A percentile compares a stretch with the other conserved stretches of the same genome.
Conservation (phyloP, 2,113 vertebrate genomes). For the Irena cyanogastra region DNA sequence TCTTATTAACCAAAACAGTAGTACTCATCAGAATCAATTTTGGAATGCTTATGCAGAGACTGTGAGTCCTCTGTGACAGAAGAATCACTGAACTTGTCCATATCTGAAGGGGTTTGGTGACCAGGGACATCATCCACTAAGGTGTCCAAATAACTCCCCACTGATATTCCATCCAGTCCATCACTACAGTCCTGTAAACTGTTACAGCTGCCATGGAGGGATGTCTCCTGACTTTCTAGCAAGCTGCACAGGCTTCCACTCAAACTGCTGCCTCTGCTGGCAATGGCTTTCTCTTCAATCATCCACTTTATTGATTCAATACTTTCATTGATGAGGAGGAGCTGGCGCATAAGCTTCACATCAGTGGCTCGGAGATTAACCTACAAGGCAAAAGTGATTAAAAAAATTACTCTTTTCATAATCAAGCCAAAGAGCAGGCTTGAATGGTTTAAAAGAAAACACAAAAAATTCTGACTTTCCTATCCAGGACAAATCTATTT, state of each 20-base stretch:
- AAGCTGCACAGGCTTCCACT: slow-evolving; percentile 90
- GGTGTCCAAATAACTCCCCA: slow-evolving; percentile 96
- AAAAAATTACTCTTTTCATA: not conserved
- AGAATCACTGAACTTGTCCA: slow-evolving; percentile 82
- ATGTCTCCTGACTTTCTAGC: slow-evolving; percentile 87
- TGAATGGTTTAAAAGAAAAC: not conserved
- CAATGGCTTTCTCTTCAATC: slow-evolving; percentile 87
- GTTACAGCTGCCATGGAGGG: slow-evolving; percentile 80
- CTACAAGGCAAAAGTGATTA: slow-evolving; percentile 55
- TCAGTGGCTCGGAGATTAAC: slow-evolving; percentile 89
- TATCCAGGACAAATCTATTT: not conserved
- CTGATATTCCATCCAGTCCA: slow-evolving; percentile 86
- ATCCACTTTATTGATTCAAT: slow-evolving; percentile 96
- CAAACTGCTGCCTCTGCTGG: slow-evolving; percentile 89
- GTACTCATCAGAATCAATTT: slow-evolving; percentile 88
- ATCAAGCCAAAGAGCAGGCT: not conserved
- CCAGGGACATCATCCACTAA: slow-evolving; percentile 86
- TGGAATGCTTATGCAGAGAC: slow-evolving; percentile 73
- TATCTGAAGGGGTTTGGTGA: slow-evolving; percentile 81
- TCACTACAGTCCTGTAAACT: slow-evolving; percentile 87
- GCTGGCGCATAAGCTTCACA: slow-evolving; percentile 90
- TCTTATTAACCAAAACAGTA: slow-evolving; percentile 87
- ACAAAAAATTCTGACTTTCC: not conserved
- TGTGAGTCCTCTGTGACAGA: slow-evolving; percentile 73
- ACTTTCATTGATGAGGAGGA: slow-evolving; percentile 93